Evolutionary conservation across 1,140 invertebrate genomes (phyloP), one percentile per base, ranked within the genome.

Genomic region (Linepithema humile): DNA sequence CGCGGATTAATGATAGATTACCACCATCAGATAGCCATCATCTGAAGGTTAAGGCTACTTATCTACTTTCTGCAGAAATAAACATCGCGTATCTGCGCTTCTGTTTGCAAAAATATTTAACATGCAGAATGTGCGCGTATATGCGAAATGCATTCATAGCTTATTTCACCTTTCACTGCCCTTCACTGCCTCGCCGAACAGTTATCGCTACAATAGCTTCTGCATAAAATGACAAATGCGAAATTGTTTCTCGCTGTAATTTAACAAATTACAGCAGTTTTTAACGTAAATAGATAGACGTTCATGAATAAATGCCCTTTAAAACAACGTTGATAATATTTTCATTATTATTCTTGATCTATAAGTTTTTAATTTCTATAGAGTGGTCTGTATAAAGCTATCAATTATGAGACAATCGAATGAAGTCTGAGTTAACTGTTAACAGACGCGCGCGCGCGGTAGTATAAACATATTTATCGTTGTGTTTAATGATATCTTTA

Each of bases 161-260:
- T 72, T 72, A 26, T 72, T 38, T 72, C 23, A 67, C 64, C 64
- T 67, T 67, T 67, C 48, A 53, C 69, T 20, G 32, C 9, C 69
- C 29, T 70, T 70, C 32, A 23, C 20, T 15, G 48, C 20, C 23
- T 53, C 20, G 48, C 15, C 48, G 7, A 69, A 17, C 17, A 43
- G 65, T 15, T 35, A 48, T 64, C 60, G 32, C 32, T 23, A 38
- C 26, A 26, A 45, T 45, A 67, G 38, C 43, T 67, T 45, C 15
- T 17, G 38, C 38, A 67, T 67, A 67, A 65, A 65, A 23, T 67
- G 64, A 67, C 64, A 67, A 67, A 67, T 45, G 64, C 26, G 6
- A 67, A 67, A 67, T 67, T 3, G 17, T 45, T 43, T 43, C 64
- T 45, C 4, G 23, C 26, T 26, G n/a, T 65, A 23, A 65, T 65